Evolutionary conservation across 2,113 vertebrate genomes (phyloP), one percentile per base, ranked within the genome.

Genomic region (Dipodomys stephensi): DNA sequence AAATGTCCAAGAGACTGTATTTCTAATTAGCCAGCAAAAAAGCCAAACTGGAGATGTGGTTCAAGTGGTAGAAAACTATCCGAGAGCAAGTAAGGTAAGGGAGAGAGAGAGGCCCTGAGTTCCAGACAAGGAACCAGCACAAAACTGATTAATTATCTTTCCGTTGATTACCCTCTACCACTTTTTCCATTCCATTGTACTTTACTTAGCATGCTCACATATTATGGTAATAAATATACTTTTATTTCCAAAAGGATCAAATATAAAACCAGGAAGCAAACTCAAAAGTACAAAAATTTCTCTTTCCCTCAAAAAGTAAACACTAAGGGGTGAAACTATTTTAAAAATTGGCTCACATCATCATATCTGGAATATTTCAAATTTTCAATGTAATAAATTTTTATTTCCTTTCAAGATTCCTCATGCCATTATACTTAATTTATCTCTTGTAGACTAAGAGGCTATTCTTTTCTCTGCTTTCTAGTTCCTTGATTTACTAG

Each of bases 211-310:
- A 73, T 65, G 49, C 71, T 84, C 78, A 86, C 53, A 81, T 81
- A 65, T 49, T 83, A 13, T 73, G 49, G 12, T 39, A 84, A 53
- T 73, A 93, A 92, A 67, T 64, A 64, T 35, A 84, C 10, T 71
- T 39, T 84, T 90, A 76, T 91, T 97, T 85, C 30, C 87, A 81
- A 71, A 92, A 83, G 64, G 82, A 81, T 83, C 4, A 49, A 96
- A 88, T 64, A 87, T 67, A 87, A 88, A 87, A 86, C 11, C 44
- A 90, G 39, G 32, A 82, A 91, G 25, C 28, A 85, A 90, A 87
- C 39, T 71, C 67, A 83, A 92, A 94, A 95, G 11, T 78, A 53
- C 79, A 64, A 94, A 67, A 76, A 73, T 72, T 86, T 91, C 83
- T 57, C 22, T 83, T 46, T 30, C 65, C 90, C 18, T 28, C 74